Percentiles rank a stretch among this genome's conserved stretches.
phyloP scores from a whole-genome alignment of 2,888 invertebrate genomes.

The Tiliacea aurago region DNA sequence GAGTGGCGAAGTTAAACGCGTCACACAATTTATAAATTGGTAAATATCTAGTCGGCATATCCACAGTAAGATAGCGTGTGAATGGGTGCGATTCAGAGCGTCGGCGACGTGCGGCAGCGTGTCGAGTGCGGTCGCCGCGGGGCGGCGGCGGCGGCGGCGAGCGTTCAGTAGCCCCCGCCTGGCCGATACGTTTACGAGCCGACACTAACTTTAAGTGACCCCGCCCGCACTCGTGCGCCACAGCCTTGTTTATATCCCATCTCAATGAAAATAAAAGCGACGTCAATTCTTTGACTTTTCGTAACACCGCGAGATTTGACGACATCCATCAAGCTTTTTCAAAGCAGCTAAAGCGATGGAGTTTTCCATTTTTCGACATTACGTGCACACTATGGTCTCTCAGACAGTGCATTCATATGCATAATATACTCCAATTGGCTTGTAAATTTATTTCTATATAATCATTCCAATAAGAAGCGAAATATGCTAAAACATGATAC shows the following conservation, averaged over 20 bases:
- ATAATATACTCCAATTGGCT: constrained; percentile 2
- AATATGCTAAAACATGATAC: not conserved
- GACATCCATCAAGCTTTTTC: constrained; percentile 38
- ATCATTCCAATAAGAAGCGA: not conserved
- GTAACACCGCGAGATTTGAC: constrained; percentile 57
- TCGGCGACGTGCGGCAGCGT: constrained; percentile 89
- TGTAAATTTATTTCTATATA: constrained; percentile 4
- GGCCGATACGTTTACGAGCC: constrained; percentile 89
- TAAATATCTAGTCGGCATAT: constrained; percentile 66
- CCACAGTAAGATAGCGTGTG: constrained; percentile 78
- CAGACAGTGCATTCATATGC: not conserved
- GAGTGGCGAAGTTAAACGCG: not conserved
- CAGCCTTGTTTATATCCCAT: constrained; percentile 85
- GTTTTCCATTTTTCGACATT: constrained; percentile 2
- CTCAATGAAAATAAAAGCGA: constrained; percentile 85
- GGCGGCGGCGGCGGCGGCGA: constrained; percentile 76
- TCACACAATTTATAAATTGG: constrained; percentile 9
- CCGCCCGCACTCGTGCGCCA: constrained; percentile 84
- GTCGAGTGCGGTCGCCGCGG: constrained; percentile 90
- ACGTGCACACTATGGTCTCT: not conserved
- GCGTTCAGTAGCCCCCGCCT: constrained; percentile 79
- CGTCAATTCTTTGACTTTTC: constrained; percentile 74
- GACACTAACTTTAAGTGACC: constrained; percentile 89
- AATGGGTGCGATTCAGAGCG: constrained; percentile 89
- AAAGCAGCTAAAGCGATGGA: constrained; percentile 24